Evolutionary conservation across 1,140 invertebrate genomes (phyloP).

Genomic region (Bursaphelenchus mucronatus): DNA sequence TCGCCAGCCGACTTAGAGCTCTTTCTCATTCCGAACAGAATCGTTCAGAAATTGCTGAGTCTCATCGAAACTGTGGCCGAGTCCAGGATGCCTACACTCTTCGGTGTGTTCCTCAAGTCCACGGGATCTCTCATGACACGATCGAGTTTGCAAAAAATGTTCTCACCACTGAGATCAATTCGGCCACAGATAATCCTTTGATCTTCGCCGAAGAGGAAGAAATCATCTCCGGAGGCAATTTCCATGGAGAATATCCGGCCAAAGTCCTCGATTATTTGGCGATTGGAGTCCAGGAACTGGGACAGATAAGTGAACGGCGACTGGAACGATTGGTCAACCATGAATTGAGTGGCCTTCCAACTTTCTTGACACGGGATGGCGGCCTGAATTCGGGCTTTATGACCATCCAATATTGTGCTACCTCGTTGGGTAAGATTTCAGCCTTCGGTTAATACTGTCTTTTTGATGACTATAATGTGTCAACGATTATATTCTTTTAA

Average conservation of each 20-base stretch:
- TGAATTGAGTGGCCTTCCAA: constrained; percentile 65
- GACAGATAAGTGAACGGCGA: constrained; percentile 71
- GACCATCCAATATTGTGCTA: constrained; percentile 73
- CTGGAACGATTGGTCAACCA: constrained; percentile 72
- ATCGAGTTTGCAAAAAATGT: constrained; percentile 69
- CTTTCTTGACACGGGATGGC: constrained; percentile 71
- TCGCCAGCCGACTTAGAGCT: constrained; percentile 68
- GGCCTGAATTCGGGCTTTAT: constrained; percentile 75
- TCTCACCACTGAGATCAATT: constrained; percentile 71
- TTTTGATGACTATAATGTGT: neutral
- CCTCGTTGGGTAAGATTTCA: constrained; percentile 66
- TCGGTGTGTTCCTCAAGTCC: constrained; percentile 70
- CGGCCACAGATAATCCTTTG: constrained; percentile 73
- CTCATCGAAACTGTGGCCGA: constrained; percentile 70
- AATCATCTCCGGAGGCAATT: constrained; percentile 73
- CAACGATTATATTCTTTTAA: neutral
- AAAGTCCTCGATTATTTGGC: constrained; percentile 72
- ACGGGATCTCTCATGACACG: constrained; percentile 71
- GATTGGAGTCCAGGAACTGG: constrained; percentile 72
- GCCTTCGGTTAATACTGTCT: neutral
- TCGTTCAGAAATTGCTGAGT: constrained; percentile 70
- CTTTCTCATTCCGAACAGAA: constrained; percentile 70
- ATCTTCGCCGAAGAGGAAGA: constrained; percentile 71
- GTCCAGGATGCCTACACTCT: constrained; percentile 75
- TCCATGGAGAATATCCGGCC: constrained; percentile 72